Evolutionary conservation across 2,797 vertebrate genomes (phyloP), one percentile per base, ranked within the genome.

Genomic region (Chrysocyon brachyurus): DNA sequence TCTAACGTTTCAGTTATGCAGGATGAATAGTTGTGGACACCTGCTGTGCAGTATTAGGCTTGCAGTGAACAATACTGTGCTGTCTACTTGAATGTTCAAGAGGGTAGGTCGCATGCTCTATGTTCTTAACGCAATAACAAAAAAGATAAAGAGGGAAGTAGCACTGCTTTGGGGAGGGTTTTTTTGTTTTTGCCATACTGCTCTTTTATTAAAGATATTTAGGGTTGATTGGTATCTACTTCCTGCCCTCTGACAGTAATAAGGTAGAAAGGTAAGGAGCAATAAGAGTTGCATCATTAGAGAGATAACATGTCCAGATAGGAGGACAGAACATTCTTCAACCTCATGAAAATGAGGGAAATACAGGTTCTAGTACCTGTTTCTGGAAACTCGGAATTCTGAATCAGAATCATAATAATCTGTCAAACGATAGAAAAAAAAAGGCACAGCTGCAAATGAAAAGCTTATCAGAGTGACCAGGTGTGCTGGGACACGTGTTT

Each of bases 341-440:
- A n/a, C 79, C 19, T 90, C 14, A 26, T 81, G 49, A 92, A 94
- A 95, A 64, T 81, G 10, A 87, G 36, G 28, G 26, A 88, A 83
- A 49, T 31, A 9, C 11, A 81, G 75, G 33, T 31, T 93, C 24
- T 16, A 72, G n/a, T 63, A 68, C 26, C 21, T 10, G 0, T 85
- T 94, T 91, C 61, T 70, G 57, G 36, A 81, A 90, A 92, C 77
- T 90, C 92, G n/a, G 82, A 85, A 90, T 82, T 87, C 68, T 87
- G 87, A 94, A 78, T 31, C 36, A 95, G 61, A 90, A 81, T 73
- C 83, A 3, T 94, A 77, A 61, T 56, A 85, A 59, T 73, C 52
- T 78, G 31, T 68, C 68, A 87, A 72, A 56, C 28, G 81, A 61
- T 72, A 83, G 66, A 79, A 93, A 91, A 17, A 17, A 36, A 54